Evolutionary conservation across 2,888 invertebrate species (phyloP).

Genomic region (Megaustenia siamemsis): DNA sequence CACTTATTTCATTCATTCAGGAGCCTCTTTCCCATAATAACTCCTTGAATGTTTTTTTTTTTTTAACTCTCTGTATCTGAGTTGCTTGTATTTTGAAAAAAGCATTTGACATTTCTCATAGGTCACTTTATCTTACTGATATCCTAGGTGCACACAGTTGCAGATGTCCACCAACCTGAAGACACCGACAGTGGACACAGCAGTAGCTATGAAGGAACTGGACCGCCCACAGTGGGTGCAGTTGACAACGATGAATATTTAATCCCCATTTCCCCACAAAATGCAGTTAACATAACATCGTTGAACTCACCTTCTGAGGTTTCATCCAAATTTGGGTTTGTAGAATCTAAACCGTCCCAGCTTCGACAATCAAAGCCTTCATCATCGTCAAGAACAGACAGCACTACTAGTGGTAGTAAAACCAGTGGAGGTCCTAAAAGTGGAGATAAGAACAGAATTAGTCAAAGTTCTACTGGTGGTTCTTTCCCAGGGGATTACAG

Average conservation of each 20-base stretch:
- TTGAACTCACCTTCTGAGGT: not conserved
- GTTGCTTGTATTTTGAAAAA: too few species aligned
- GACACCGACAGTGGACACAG: constrained; percentile 75
- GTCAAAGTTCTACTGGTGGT: constrained; percentile 11
- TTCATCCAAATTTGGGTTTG: not conserved
- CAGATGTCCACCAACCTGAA: constrained; percentile 70
- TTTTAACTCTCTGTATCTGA: too few species aligned
- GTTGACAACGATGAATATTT: constrained; percentile 72
- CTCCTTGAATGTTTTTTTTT: too few species aligned
- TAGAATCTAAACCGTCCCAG: not conserved
- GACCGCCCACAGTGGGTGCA: not conserved
- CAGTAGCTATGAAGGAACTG: constrained; percentile 66
- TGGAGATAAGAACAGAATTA: not conserved
- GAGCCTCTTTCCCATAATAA: too few species aligned
- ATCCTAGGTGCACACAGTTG: constrained; percentile 63
- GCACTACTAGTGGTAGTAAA: not conserved
- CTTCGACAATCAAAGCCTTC: constrained; percentile 25
- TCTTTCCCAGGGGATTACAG: constrained; percentile 36
- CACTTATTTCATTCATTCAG: too few species aligned
- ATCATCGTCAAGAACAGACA: not conserved
- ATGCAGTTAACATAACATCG: not conserved
- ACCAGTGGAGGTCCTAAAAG: not conserved
- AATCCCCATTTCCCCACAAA: constrained; percentile 58
- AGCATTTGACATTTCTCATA: too few species aligned
- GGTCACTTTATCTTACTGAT: constrained; percentile 61